Base-by-base conservation (phyloP, 2,888 invertebrate species). In the Hymenopus coronatus region DNA sequence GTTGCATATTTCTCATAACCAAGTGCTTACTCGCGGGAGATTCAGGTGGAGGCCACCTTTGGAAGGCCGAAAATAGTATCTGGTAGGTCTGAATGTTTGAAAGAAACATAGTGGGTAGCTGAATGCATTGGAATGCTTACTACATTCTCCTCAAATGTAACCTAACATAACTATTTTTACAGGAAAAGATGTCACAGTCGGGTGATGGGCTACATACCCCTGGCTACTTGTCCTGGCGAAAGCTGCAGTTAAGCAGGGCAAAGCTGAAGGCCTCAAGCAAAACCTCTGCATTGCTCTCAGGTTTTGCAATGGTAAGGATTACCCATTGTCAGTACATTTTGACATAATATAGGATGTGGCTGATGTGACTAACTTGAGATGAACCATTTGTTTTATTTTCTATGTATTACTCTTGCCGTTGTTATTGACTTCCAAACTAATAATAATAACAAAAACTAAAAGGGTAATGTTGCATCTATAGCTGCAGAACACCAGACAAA, bases 201-300 rank as follows among this genome's bases (percentile, higher is more conserved):
- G 96, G 96, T 30, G 97, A 97, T 92, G 96, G 95, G 89, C 94
- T 97, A 33, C 97, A 97, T 92, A 97, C 97, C 20, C 97, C 97
- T 28, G 96, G 97, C n/a, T 97, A 97, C 92, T 94, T 97, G 87
- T 97, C 97, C 83, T 98, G 98, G 98, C 95, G 98, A 91, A 98
- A 98, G 93, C 94, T 99, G 70, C 99, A 99, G 93, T 95, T 99
- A 89, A 98, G 98, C 93, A 95, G 98, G 91, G 99, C 99, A 88
- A 99, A 99, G 94, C 95, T 99, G 92, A 99, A 99, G 94, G 99
- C 99, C 0, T 98, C 98, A 88, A 99, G 98, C 93, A 97, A 99
- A 93, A 99, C 99, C 1, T 99, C 99, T 0, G 99, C 99, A 0
- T 94, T 99, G 12, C 95, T 99, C 83, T 98, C 98, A 33, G 99